Percentiles rank a stretch among this genome's conserved stretches.
Conservation (phyloP, 2,888 invertebrate species). For the Andrena chrysosceles region DNA sequence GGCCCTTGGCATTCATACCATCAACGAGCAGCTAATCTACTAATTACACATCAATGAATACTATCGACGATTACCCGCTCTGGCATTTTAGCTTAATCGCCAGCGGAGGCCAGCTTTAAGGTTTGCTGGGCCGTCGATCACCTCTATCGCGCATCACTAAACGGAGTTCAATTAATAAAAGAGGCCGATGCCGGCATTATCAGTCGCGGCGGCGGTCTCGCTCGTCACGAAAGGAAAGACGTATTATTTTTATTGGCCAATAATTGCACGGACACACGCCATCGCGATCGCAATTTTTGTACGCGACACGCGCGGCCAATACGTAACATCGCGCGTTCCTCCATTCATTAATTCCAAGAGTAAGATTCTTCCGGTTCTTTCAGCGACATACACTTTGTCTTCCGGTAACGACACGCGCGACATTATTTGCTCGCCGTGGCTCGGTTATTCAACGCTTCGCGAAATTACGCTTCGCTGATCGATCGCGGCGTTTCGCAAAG, state of each 20-base stretch:
- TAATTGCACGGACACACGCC: slow-evolving; percentile 3
- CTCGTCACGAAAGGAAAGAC: neutral
- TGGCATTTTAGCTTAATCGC: neutral
- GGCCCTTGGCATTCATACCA: too few relatives aligned
- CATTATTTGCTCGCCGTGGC: too few relatives aligned
- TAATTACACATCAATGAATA: too few relatives aligned
- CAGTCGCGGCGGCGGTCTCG: neutral
- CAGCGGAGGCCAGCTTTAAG: neutral
- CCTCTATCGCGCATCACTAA: neutral
- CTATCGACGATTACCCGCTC: too few relatives aligned
- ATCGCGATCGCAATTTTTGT: neutral
- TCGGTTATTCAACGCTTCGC: too few relatives aligned
- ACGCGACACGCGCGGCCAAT: neutral
- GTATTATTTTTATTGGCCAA: neutral
- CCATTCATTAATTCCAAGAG: slow-evolving; percentile 14
- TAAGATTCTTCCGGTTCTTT: neutral
- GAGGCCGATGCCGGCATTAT: neutral
- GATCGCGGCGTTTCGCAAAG: too few relatives aligned
- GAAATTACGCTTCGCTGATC: too few relatives aligned
- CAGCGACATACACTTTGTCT: too few relatives aligned
- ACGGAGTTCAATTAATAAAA: slow-evolving; percentile 19
- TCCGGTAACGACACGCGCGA: too few relatives aligned
- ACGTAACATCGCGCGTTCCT: neutral
- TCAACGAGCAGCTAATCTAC: too few relatives aligned
- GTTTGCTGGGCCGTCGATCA: neutral